Evolutionary conservation across 35 echinoderm and acorn worm species (phyloP), one percentile per base, ranked within the genome.

Genomic region (Antedon bifida): DNA sequence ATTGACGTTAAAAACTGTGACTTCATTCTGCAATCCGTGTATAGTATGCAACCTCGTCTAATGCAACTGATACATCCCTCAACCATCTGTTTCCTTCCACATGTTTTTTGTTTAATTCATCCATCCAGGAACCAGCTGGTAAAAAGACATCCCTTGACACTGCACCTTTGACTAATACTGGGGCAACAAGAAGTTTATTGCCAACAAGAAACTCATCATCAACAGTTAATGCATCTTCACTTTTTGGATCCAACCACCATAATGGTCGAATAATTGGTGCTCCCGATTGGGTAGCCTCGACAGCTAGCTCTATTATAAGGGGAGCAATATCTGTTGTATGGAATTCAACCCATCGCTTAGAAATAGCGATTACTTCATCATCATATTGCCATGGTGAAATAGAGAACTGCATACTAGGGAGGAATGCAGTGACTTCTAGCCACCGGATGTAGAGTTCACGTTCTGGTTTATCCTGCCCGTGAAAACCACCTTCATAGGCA

Each of bases 301-400:
- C 5, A 42, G 38, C 38, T 14, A 42, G 38, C 4, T 42, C 38
- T 42, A 92, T 64, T 32, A 92, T 30, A 34, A 80, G 81, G 17
- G 90, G 90, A 34, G 86, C 87, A 83, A 92, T 88, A 14, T 84
- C 86, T n/a, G 88, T 80, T 30, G 88, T 82, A 33, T 92, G 90
- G 42, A 92, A 92, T 0, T 78, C 64, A 1, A 86, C 87, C 90
- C 90, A 92, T 7, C 78, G 75, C 29, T 79, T 87, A 35, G 90
- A 82, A n/a, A 92, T 92, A 2, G 88, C 42, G 16, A 85, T 77
- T 23, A 92, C 86, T 28, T 84, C 82, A 29, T 96, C 85, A 29
- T 92, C 90, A 46, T 92, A 97, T 76, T 97, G 94, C 94, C 94
- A 97, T 45, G 94, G 94, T 0, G 94, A 92, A 26, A 97, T 92